Base-by-base conservation (phyloP, 2,888 invertebrate genomes). In the Synergus japonicus region DNA sequence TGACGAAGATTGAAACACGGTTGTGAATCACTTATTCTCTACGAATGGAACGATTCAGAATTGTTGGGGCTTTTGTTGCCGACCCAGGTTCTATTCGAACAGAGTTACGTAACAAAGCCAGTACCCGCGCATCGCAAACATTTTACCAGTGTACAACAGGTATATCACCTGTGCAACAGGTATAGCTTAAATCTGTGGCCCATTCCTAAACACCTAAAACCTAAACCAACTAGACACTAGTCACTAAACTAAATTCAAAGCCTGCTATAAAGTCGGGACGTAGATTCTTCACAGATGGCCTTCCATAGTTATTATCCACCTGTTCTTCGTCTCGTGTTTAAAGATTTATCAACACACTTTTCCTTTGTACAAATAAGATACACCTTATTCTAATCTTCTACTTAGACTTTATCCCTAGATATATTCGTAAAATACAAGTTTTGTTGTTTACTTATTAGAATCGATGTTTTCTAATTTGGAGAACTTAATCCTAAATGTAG, bases 101-200 rank as follows among this genome's bases (percentile, higher is more conserved):
- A 18, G 66, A 66, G 18, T 66, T 66, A 66, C 41, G 41, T 66
- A 66, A 66, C 66, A 66, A 66, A 66, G 66, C n/a, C 66, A 66
- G 15, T 66, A 66, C 43, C 66, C n/a, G 41, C 43, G 60, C 60
- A 60, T 10, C 60, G 60, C 12, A 60, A 18, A 60, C 60, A 60
- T 60, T 60, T 60, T 60, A 60, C 60, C 80, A 64, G 67, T 79
- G 81, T 80, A 81, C 83, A 84, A 83, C 84, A 84, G 81, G 83
- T 84, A 83, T 78, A 80, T 81, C 81, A 81, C 81, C 83, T 82
- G 80, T 83, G 83, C 83, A 83, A 81, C 83, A 83, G 83, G 83
- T 83, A 83, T 76, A 83, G 76, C 66, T 43, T 43, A 43, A 41
- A 66, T 41, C 66, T 18, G 43, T 37, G 66, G 66, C 10, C 43